These are phyloP conservation scores for Palloptera scutellata DNA, from an alignment of 2,888 invertebrate genomes.

Conservation along the genomic window DNA sequence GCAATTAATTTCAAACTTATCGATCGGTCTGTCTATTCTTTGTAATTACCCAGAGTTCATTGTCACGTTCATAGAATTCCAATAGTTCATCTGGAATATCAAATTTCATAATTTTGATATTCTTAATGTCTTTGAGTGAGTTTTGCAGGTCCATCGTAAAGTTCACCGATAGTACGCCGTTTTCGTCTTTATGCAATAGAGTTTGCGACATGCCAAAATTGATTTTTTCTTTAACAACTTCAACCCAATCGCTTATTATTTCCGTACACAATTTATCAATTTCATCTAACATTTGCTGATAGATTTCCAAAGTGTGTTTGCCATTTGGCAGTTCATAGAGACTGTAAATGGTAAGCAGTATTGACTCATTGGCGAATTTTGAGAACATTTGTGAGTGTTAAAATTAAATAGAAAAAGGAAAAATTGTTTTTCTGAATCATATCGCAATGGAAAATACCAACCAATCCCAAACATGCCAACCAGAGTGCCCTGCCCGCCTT, in stretches of 20 bases:
- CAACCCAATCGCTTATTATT: constrained; percentile 76
- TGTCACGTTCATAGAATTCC: constrained; percentile 73
- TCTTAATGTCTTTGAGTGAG: constrained; percentile 83
- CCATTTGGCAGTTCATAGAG: constrained; percentile 69
- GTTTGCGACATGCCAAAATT: constrained; percentile 71
- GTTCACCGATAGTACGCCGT: constrained; percentile 70
- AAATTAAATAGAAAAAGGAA: too few species aligned
- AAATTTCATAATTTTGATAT: constrained; percentile 74
- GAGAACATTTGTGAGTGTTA: too few species aligned
- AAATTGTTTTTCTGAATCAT: too few species aligned
- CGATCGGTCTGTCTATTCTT: not conserved
- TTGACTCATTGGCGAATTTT: too few species aligned
- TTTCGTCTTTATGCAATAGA: constrained; percentile 62
- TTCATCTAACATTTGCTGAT: constrained; percentile 72
- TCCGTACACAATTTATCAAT: constrained; percentile 71
- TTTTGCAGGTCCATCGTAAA: constrained; percentile 74
- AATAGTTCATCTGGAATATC: constrained; percentile 71
- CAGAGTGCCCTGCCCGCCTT: too few species aligned
- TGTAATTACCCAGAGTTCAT: constrained; percentile 70
- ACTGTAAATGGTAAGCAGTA: constrained; percentile 50
- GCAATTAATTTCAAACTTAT: not conserved
- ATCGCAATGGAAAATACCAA: too few species aligned
- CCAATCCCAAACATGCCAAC: too few species aligned
- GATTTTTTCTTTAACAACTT: constrained; percentile 72
- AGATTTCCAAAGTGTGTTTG: constrained; percentile 52